Conservation (phyloP, 2,113 vertebrate genomes). For the Caranx ignobilis region DNA sequence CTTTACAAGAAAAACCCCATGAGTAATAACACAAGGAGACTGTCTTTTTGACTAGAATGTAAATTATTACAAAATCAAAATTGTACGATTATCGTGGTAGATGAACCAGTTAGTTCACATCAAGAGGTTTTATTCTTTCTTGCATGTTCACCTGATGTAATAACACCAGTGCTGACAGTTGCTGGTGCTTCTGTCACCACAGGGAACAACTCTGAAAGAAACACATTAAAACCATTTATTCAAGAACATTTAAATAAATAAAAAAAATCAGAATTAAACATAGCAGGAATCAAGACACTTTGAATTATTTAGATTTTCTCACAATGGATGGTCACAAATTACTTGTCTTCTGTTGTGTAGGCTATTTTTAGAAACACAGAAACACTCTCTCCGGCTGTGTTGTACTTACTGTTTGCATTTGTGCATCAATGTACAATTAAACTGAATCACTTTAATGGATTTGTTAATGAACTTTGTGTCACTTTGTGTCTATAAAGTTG, state of each 20-base stretch:
- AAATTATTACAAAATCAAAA: not conserved
- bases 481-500: not conserved
- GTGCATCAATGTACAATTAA: not conserved
- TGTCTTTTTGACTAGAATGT: not conserved
- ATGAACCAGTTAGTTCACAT: not conserved
- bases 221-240: not conserved
- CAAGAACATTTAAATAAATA: not conserved
- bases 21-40: not conserved
- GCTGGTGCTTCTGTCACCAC: not conserved
- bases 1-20: not conserved
- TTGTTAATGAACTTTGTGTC: not conserved
- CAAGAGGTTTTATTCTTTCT: not conserved
- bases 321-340: not conserved
- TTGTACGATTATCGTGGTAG: not conserved
- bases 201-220: conserved; percentile 19
- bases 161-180: not conserved
- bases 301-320: not conserved
- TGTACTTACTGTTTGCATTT: not conserved
- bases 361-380: conserved; percentile 3
- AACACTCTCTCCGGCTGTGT: not conserved
- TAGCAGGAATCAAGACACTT: not conserved
- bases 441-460: not conserved
- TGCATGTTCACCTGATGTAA: conserved; percentile 41
- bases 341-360: not conserved
- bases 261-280: not conserved